Conservation (phyloP, 2,888 invertebrate species). For the Andrena camellia region DNA sequence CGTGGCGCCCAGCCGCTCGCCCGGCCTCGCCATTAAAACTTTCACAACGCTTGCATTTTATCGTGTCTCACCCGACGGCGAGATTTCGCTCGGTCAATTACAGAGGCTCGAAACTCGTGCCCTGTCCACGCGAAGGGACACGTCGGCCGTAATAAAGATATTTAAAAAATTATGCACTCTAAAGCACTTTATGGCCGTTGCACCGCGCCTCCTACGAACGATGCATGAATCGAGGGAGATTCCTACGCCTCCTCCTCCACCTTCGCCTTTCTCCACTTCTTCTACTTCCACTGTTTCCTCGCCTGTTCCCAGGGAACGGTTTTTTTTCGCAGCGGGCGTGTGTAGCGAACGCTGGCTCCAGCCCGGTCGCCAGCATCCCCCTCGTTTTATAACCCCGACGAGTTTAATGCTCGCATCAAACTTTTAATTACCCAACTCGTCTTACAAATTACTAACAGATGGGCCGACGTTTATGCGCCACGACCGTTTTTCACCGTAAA, state of each 20-base stretch:
- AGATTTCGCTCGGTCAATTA: conserved; percentile 69
- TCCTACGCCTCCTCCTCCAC: conserved; percentile 11
- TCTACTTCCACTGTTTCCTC: conserved; percentile 16
- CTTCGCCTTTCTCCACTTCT: conserved; percentile 13
- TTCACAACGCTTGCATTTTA: conserved; percentile 60
- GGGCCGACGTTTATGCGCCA: conserved; percentile 77
- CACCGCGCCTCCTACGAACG: conserved; percentile 53
- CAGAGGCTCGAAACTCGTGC: conserved; percentile 31
- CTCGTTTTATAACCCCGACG: conserved; percentile 81
- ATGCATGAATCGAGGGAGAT: conserved; percentile 43
- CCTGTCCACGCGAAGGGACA: conserved; percentile 27
- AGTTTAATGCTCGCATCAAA: conserved; percentile 84
- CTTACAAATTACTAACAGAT: conserved; percentile 84
- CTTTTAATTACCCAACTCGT: conserved; percentile 83
- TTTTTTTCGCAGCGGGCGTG: conserved; percentile 2
- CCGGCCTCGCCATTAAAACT: conserved; percentile 61
- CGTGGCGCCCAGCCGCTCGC: conserved; percentile 16
- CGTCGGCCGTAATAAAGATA: conserved; percentile 72
- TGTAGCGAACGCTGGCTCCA: conserved; percentile 39
- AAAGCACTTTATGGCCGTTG: conserved; percentile 67
- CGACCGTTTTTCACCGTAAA: conserved; percentile 53
- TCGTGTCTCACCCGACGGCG: conserved; percentile 50
- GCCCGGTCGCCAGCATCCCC: conserved; percentile 55
- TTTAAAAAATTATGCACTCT: conserved; percentile 75
- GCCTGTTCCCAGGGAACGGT: conserved; percentile 1